These are phyloP conservation scores for Neopelma chrysocephalum DNA, from an alignment of 2,797 vertebrate species.

Conservation along the genomic window DNA sequence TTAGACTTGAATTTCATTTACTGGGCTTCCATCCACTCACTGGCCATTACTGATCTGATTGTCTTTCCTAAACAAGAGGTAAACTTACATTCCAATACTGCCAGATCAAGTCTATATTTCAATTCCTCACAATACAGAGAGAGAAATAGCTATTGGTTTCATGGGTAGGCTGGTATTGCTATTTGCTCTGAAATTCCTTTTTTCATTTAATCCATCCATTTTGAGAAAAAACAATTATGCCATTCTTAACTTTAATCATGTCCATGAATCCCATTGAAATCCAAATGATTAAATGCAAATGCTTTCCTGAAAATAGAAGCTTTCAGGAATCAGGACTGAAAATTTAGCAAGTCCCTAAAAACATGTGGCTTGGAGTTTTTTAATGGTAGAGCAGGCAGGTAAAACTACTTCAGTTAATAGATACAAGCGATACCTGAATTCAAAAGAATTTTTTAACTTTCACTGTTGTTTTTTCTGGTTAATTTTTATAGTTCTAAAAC, in stretches of 20 bases:
- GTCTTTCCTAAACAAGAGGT: not conserved
- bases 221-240: not conserved
- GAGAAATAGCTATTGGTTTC: not conserved
- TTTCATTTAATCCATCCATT: not conserved
- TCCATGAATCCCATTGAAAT: not conserved
- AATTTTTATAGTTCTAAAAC: not conserved
- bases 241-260: not conserved
- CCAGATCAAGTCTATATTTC: not conserved
- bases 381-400: not conserved
- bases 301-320: constrained; percentile 4
- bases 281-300: not conserved
- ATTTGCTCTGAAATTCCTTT: not conserved
- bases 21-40: not conserved
- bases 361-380: not conserved
- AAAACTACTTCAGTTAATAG: not conserved
- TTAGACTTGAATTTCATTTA: not conserved
- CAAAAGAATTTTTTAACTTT: not conserved
- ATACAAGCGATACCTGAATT: not conserved
- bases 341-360: not conserved
- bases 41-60: not conserved
- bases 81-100: not conserved
- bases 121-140: not conserved
- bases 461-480: not conserved
- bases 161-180: not conserved
- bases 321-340: not conserved